Conservation (phyloP, 2,113 vertebrate species). For the Hystrix brachyura region DNA sequence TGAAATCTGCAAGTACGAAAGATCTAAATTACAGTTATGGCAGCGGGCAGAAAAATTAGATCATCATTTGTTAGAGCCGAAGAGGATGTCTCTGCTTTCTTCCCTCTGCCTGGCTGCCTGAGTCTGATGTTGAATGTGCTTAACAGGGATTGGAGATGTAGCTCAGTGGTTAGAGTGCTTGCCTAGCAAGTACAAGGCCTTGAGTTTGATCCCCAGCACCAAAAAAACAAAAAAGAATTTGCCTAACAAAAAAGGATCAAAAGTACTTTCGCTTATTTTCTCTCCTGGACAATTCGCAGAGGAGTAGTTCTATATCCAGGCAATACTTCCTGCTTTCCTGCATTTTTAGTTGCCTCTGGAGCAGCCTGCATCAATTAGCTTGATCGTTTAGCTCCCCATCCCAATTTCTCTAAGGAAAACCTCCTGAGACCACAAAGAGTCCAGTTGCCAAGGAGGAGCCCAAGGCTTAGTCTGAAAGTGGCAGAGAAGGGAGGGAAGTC, state of each 20-base stretch:
- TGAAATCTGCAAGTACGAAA: background rate
- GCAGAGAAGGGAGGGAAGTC: background rate
- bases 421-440: background rate
- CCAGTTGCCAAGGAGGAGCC: background rate
- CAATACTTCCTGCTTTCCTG: slow-evolving; percentile 15
- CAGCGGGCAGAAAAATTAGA: background rate
- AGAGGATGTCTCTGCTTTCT: background rate
- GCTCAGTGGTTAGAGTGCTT: no score
- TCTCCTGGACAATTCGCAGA: background rate
- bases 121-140: background rate
- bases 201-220: no score
- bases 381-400: background rate
- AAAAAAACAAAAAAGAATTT: background rate
- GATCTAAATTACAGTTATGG: background rate
- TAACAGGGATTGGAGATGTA: background rate
- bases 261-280: background rate
- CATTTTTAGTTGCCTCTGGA: slow-evolving; percentile 17
- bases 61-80: background rate
- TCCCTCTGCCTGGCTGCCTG: background rate
- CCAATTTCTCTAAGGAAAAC: background rate
- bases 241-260: background rate
- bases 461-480: background rate
- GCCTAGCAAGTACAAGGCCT: no score
- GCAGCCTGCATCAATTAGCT: background rate
- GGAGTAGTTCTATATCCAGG: background rate